Base-by-base conservation (phyloP, 2,113 vertebrate genomes). In the Forbesichthys papilliferus region DNA sequence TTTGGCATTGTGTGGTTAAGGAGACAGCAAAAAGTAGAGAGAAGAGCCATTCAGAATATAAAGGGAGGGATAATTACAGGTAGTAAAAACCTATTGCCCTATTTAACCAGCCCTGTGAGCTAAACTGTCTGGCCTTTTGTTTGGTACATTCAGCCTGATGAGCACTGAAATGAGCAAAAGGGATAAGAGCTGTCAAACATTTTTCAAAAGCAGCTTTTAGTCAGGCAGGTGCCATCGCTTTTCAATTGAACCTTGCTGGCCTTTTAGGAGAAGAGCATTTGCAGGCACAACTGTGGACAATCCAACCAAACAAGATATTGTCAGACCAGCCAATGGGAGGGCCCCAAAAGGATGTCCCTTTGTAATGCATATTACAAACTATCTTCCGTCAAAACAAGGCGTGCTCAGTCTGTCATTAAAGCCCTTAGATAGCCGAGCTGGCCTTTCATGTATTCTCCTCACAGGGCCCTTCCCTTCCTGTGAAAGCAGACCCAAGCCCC, bases 371-470 rank as follows among this genome's bases (percentile, higher is more conserved):
- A 87, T 84, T 84, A 74, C 83, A 87, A 86, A 79, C 80, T 70
- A 76, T 80, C 79, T 79, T 82, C 75, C 88, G 87, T 85, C 87
- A 88, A 85, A 89, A 90, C 87, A 90, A 84, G 80, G 60, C 77
- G 9, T 81, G 52, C 80, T 55, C 71, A 67, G 82, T 79, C 89
- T 90, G 77, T 89, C 85, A 88, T 88, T 89, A 86, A 84, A 75
- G 69, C 81, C 79, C 61, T 67, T 76, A 77, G 84, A 84, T 86
- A 86, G 87, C 71, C 68, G 74, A 85, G 74, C 62, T 36, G 34
- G 74, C 72, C 82, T 89, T 89, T 90, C 84, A 88, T 89, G 87
- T 86, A 63, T 66, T 78, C 60, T 42, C 61, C 61, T 60, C 74
- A 79, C 63, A 27, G 77, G 18, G 81, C 80, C 77, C 84, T 83